Evolutionary conservation across 1,140 invertebrate species (phyloP), one percentile per base, ranked within the genome.

Genomic region (Luehdorfia chinensis): DNA sequence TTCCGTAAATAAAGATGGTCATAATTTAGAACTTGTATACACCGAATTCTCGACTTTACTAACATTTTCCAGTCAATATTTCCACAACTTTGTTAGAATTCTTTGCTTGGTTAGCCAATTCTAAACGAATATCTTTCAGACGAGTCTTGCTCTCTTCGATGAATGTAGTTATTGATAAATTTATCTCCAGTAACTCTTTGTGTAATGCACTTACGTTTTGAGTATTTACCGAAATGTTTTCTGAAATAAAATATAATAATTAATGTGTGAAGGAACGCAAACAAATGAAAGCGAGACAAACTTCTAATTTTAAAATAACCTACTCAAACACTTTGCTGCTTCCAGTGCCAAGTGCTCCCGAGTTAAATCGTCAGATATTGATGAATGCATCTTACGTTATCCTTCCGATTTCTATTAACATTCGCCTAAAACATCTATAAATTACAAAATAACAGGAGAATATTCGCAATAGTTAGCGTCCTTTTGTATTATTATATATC

Each of bases 111-210:
- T 71, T 59, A 5, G 83, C 84, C 15, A 76, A 60, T 13, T 73
- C 65, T 27, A 73, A 50, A 12, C 78, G 75, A 4, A 84, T 46
- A 9, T 47, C 55, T 47, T 66, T 54, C 9, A 85, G 50, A n/a
- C 77, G 66, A 46, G 58, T 71, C 36, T 80, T 78, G 55, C 80
- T 87, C 56, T 88, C 84, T 47, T 83, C 70, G n/a, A 88, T 69
- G 32, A 87, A 87, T 1, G 75, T 63, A 45, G 61, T 66, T 37
- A 86, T 47, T n/a, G 84, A 79, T 19, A 84, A 53, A 51, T 88
- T 85, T 9, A 80, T 60, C 50, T 86, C 77, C 47, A 81, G 71
- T 19, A 88, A 52, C 39, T 79, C 70, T 43, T 69, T 77, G 25
- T 86, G 78, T 16, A 74, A 50, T 33, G 48, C 12, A 32, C 52